These are phyloP conservation scores for Vannuccia rotundouncinata DNA, from an alignment of 2,888 invertebrate species.

Conservation along the genomic window DNA sequence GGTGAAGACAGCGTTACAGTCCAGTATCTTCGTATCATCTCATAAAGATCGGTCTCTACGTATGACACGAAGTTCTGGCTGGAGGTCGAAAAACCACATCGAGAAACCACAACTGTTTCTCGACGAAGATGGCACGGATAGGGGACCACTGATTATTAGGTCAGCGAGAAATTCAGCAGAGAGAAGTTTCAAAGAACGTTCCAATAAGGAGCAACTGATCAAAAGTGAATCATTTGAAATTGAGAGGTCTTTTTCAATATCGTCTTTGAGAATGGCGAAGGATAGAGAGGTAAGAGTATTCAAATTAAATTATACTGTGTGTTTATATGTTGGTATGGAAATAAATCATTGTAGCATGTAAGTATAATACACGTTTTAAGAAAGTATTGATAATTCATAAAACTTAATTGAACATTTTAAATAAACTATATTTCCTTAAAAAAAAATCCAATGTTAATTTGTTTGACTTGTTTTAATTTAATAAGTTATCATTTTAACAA, in stretches of 20 bases:
- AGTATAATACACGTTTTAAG: too few species aligned
- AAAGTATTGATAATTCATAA: too few species aligned
- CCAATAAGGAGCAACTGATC: background rate
- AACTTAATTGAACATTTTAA: too few species aligned
- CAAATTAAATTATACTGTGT: too few species aligned
- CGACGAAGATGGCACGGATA: background rate
- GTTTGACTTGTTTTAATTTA: too few species aligned
- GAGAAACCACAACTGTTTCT: background rate
- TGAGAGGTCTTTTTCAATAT: background rate
- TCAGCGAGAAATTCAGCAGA: background rate
- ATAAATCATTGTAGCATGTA: too few species aligned
- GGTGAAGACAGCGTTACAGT: background rate
- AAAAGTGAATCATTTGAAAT: background rate
- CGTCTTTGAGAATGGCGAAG: background rate
- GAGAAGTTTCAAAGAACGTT: background rate
- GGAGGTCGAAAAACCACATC: background rate
- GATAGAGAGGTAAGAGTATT: background rate
- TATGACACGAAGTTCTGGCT: background rate
- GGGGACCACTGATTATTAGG: background rate
- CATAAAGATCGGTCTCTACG: background rate
- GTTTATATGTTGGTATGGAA: too few species aligned
- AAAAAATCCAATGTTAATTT: too few species aligned
- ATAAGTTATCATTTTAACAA: too few species aligned
- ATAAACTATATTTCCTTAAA: too few species aligned
- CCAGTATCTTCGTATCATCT: background rate